Percentiles rank a stretch among this genome's conserved stretches.
Conservation (phyloP, 2,113 vertebrate genomes). For the Melospiza georgiana region DNA sequence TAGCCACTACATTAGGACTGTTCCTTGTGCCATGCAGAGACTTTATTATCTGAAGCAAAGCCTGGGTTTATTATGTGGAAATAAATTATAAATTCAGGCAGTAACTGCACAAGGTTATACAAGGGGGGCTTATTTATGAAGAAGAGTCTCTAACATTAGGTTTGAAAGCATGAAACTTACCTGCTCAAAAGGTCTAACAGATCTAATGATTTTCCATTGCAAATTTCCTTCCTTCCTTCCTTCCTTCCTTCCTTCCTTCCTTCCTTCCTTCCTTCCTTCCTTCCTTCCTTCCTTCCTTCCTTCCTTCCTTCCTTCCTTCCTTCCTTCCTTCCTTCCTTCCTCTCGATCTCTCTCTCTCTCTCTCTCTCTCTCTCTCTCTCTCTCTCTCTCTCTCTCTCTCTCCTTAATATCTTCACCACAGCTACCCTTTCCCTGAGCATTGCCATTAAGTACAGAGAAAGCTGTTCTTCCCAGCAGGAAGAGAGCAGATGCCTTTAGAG, state of each 20-base stretch:
- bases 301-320: no score
- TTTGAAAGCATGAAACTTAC: background rate
- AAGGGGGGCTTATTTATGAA: background rate
- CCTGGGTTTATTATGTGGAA: background rate
- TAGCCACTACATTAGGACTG: background rate
- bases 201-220: background rate
- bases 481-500: background rate
- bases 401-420: background rate
- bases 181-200: background rate
- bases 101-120: background rate
- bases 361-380: no score
- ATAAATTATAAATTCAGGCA: background rate
- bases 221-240: background rate
- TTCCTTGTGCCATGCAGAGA: rapidly evolving
- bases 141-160: background rate
- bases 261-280: background rate
- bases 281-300: background rate
- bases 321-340: no score
- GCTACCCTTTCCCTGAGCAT: background rate
- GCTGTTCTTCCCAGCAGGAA: background rate
- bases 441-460: background rate
- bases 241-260: background rate
- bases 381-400: no score
- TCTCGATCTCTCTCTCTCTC: no score
- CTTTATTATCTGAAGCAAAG: background rate